Evolutionary conservation across 2,888 invertebrate species (phyloP).

Genomic region (Hemaris fuciformis): DNA sequence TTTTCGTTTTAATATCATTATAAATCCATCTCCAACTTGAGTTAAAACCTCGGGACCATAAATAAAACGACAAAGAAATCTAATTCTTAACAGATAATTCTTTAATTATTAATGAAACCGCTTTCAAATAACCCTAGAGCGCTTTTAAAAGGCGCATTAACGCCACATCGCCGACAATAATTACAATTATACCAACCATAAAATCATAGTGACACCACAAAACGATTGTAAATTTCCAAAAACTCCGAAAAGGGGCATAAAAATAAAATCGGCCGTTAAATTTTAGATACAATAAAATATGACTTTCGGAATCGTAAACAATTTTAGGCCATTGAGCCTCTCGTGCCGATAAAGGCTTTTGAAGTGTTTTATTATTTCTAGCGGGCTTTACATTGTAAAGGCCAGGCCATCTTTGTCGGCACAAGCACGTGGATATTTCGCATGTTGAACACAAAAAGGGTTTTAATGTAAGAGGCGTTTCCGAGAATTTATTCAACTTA

Average conservation of each 20-base stretch:
- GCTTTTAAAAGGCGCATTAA: conserved; percentile 44
- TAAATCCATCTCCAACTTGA: not conserved
- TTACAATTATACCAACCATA: conserved; percentile 54
- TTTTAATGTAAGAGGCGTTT: conserved; percentile 37
- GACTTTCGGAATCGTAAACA: conserved; percentile 61
- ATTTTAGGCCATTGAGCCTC: conserved; percentile 41
- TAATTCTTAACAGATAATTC: not conserved
- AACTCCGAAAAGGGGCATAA: conserved; percentile 41
- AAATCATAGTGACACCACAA: conserved; percentile 65
- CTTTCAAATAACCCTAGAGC: conserved; percentile 33
- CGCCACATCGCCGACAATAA: conserved; percentile 46
- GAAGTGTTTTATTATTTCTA: conserved; percentile 65
- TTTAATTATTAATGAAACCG: conserved; percentile 7
- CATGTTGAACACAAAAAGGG: conserved; percentile 58
- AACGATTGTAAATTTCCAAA: conserved; percentile 41
- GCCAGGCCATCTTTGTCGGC: conserved; percentile 58
- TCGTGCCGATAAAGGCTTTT: conserved; percentile 44
- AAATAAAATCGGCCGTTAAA: conserved; percentile 66
- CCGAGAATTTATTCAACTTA: conserved; percentile 49
- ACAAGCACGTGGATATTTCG: conserved; percentile 61
- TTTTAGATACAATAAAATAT: conserved; percentile 63
- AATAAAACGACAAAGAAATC: not conserved
- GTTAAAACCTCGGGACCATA: not conserved
- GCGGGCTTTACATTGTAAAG: conserved; percentile 58
- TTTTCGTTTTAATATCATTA: not conserved